Base-by-base conservation (phyloP, 1,140 invertebrate species). In the Paracyclopina nana region DNA sequence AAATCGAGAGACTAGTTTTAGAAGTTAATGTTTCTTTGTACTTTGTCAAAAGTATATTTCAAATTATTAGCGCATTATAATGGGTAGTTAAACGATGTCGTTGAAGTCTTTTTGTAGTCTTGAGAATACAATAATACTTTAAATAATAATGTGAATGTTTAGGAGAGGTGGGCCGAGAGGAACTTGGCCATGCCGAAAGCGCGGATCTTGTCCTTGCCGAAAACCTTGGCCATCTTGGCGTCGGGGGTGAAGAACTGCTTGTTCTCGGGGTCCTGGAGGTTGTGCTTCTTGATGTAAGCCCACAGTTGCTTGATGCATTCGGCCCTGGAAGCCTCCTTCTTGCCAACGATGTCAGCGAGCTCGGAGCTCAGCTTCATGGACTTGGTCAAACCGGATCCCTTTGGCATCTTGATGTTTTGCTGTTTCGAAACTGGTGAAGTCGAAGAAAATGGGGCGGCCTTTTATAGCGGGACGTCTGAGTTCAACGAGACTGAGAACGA, bases 311-410 rank as follows among this genome's bases (percentile, higher is more conserved):
- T 50, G 30, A 50, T 41, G 34, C 29, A 38, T 31, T 50, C 48
- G 29, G 48, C 14, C 24, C 48, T 14, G 31, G 30, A 42, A 22
- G 30, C 48, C 28, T 50, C 34, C 48, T 50, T 50, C 30, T 38
- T 41, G 24, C 48, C 48, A 8, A 50, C 34, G 16, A 50, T 18
- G 29, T 50, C 48, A 5, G 48, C 48, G 29, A 50, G 28, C 48
- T 50, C 48, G 29, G 26, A n/a, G 48, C 22, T 44, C 29, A 50
- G 48, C 30, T 41, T 41, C 30, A 50, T 38, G 14, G 48, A n/a
- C 48, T 50, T 50, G 48, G 48, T 50, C n/a, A 50, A 26, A n/a
- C 48, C 48, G 48, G 48, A 50, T 50, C 48, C 48, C 22, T 50
- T 50, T 16, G 48, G 29, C 48, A 50, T 50, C 12, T 38, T 50